These are phyloP conservation scores for Nyctalus aviator DNA, from an alignment of 2,797 vertebrate genomes.

Conservation along the genomic window DNA sequence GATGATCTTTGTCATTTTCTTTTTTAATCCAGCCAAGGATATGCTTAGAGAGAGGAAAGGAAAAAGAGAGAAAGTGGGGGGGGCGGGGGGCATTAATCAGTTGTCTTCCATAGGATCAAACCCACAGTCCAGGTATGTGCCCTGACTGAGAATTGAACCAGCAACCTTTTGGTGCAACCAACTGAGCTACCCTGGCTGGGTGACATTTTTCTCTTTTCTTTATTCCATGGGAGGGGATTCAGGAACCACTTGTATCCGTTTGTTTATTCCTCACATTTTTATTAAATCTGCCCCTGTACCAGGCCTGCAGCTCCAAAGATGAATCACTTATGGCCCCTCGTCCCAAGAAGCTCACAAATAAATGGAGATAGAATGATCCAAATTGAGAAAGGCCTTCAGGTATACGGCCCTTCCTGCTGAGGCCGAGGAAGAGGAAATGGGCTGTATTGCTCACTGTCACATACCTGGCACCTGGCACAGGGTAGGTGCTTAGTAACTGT, in stretches of 20 bases:
- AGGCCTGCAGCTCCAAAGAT: not conserved
- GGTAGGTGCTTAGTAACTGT: not conserved
- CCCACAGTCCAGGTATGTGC: not conserved
- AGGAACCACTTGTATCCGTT: not conserved
- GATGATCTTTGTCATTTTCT: too few relatives aligned
- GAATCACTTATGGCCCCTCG: not conserved
- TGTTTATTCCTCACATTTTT: constrained; percentile 18
- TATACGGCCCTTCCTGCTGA: not conserved
- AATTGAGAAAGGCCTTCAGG: not conserved
- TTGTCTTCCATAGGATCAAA: not conserved
- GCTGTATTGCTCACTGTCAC: not conserved
- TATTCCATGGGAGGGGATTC: not conserved
- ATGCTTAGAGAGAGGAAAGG: not conserved
- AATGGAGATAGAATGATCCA: not conserved
- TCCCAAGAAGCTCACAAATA: not conserved
- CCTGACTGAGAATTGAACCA: not conserved
- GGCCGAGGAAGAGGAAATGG: not conserved
- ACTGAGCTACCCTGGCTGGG: not conserved
- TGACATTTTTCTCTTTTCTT: not conserved
- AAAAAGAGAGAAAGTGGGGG: too few relatives aligned
- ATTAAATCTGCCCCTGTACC: not conserved
- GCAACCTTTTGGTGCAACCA: not conserved
- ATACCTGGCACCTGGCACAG: not conserved
- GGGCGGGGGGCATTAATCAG: not conserved
- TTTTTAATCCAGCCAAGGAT: too few relatives aligned